Conservation (phyloP, 2,113 vertebrate species). For the Bostrychus sinensis region DNA sequence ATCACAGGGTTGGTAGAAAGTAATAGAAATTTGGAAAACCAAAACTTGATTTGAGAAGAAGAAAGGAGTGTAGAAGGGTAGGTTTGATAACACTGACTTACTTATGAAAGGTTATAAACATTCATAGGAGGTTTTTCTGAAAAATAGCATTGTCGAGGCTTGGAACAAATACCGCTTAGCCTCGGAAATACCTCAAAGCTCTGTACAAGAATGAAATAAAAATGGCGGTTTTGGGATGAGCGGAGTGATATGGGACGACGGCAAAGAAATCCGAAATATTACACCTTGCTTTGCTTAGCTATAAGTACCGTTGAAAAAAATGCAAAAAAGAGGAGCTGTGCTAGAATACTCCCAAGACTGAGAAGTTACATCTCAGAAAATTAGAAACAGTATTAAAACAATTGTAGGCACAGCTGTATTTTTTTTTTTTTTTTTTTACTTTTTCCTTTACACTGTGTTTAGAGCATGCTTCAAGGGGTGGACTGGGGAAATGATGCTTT, state of each 20-base stretch:
- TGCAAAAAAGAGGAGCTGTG: conserved; percentile 46
- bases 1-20: conserved; percentile 75
- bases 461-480: conserved; percentile 71
- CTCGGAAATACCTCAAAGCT: conserved; percentile 62
- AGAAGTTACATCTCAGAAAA: conserved; percentile 44
- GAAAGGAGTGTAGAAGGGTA: conserved; percentile 31
- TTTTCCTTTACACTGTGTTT: conserved; percentile 11
- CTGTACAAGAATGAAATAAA: conserved; percentile 53
- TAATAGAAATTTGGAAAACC: conserved; percentile 59
- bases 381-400: conserved; percentile 58
- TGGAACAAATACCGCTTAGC: conserved; percentile 30
- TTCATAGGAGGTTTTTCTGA: conserved; percentile 64
- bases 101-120: conserved; percentile 74
- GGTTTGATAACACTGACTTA: conserved; percentile 71
- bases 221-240: background rate
- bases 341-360: conserved; percentile 54
- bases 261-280: conserved; percentile 49
- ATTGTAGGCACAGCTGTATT: conserved; percentile 69
- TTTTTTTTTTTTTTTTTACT: conserved; percentile 24
- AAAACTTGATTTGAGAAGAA: conserved; percentile 22
- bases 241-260: conserved; percentile 18
- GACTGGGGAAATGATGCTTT: conserved; percentile 48
- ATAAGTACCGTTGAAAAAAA: conserved; percentile 48
- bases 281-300: conserved; percentile 38
- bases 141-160: conserved; percentile 48